Evolutionary conservation across 2,797 vertebrate genomes (phyloP).

Genomic region (Neomorphus geoffroyi): DNA sequence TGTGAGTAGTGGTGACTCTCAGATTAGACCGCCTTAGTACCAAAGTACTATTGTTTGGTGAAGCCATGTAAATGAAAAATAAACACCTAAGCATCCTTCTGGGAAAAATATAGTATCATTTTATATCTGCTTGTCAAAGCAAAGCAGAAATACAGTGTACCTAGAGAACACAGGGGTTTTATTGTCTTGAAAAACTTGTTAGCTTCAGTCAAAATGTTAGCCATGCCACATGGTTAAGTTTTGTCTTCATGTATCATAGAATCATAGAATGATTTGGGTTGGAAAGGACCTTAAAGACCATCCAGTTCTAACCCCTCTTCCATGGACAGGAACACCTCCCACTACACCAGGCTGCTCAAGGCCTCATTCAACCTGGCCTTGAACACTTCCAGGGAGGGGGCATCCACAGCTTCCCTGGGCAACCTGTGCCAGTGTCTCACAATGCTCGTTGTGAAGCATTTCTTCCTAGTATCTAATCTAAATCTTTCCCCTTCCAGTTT

Average conservation of each 20-base stretch:
- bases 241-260: neutral
- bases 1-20: slow-evolving; percentile 5
- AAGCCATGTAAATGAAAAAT: neutral
- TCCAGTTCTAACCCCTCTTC: too few species aligned
- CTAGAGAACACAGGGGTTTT: neutral
- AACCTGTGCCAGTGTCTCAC: too few species aligned
- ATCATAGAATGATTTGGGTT: too few species aligned
- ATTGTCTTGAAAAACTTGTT: neutral
- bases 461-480: too few species aligned
- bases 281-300: too few species aligned
- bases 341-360: too few species aligned
- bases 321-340: too few species aligned
- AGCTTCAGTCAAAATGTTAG: neutral
- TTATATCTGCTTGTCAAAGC: neutral
- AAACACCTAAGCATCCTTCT: neutral
- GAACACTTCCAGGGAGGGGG: too few species aligned
- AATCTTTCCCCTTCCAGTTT: too few species aligned
- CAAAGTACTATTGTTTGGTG: neutral
- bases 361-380: too few species aligned
- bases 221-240: neutral
- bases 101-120: neutral
- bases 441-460: too few species aligned
- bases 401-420: too few species aligned
- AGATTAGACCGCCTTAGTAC: neutral
- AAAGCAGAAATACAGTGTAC: neutral